These are phyloP conservation scores for Percina caprodes DNA, from an alignment of 2,113 vertebrate genomes.

Conservation along the genomic window DNA sequence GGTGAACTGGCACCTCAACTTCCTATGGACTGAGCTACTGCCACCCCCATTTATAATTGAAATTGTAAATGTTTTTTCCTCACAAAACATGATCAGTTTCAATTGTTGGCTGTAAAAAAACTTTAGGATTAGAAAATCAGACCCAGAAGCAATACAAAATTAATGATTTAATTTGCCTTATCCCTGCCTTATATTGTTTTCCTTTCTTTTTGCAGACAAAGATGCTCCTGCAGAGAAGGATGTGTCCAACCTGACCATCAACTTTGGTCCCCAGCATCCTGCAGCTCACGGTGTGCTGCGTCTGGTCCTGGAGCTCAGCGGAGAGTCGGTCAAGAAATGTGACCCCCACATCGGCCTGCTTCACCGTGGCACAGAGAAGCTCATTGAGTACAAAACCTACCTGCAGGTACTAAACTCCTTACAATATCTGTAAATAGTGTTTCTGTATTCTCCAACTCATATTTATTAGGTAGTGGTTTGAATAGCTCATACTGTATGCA, in stretches of 20 bases:
- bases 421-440: background rate
- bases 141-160: background rate
- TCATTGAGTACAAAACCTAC: slow-evolving; percentile 97
- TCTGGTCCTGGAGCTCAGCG: slow-evolving; percentile 94
- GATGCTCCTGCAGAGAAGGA: slow-evolving; percentile 85
- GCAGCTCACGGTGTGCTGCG: slow-evolving; percentile 95
- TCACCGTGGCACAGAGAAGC: slow-evolving; percentile 95
- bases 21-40: too few species aligned
- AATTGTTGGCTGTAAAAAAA: background rate
- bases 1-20: too few species aligned
- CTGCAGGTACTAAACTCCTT: slow-evolving; percentile 85
- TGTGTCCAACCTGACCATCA: slow-evolving; percentile 91
- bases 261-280: slow-evolving; percentile 97
- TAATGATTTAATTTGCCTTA: background rate
- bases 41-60: background rate
- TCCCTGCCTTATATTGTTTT: background rate
- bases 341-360: slow-evolving; percentile 95
- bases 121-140: background rate
- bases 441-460: background rate
- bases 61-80: background rate
- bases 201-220: slow-evolving; percentile 83
- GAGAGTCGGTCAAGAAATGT: slow-evolving; percentile 93
- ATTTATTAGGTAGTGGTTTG: background rate
- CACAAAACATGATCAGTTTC: background rate
- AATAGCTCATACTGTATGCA: background rate